Percentiles rank a stretch among this genome's conserved stretches.
phyloP scores from a whole-genome alignment of 2,888 invertebrate species.

The Leptopilina syphax region DNA sequence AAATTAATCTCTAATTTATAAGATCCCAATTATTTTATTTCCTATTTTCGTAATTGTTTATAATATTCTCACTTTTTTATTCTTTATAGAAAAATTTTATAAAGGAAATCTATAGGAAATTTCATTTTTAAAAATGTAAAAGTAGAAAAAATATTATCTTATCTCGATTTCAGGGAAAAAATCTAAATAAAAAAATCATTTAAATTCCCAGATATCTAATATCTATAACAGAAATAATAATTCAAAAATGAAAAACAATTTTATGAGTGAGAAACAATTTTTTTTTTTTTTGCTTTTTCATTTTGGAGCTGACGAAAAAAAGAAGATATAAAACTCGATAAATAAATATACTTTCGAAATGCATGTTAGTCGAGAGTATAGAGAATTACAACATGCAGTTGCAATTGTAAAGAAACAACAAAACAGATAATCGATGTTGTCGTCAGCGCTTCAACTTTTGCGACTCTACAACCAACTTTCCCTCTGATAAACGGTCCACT shows the following conservation, averaged over 20 bases:
- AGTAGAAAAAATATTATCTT: no score
- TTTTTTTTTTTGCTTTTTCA: background rate
- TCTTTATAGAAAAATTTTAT: no score
- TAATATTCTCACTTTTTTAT: no score
- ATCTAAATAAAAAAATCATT: no score
- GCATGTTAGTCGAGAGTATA: slow-evolving; percentile 20
- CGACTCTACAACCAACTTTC: slow-evolving; percentile 25
- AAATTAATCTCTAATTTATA: no score
- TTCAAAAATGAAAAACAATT: background rate
- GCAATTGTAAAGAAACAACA: slow-evolving; percentile 38
- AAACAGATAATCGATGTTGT: slow-evolving; percentile 37
- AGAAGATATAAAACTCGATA: slow-evolving; percentile 1
- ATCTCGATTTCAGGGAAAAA: no score
- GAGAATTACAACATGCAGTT: slow-evolving; percentile 32
- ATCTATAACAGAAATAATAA: no score
- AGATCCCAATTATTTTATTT: no score
- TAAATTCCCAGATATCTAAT: no score
- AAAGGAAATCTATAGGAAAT: no score
- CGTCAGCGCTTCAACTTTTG: slow-evolving; percentile 37
- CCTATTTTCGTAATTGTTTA: no score
- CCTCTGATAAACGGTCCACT: slow-evolving; percentile 30
- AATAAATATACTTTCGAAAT: slow-evolving; percentile 29
- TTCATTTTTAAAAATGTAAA: no score
- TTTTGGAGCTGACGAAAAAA: background rate
- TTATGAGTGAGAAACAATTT: background rate